Conservation (phyloP, 2,113 vertebrate species). For the Megaptera novaeangliae region DNA sequence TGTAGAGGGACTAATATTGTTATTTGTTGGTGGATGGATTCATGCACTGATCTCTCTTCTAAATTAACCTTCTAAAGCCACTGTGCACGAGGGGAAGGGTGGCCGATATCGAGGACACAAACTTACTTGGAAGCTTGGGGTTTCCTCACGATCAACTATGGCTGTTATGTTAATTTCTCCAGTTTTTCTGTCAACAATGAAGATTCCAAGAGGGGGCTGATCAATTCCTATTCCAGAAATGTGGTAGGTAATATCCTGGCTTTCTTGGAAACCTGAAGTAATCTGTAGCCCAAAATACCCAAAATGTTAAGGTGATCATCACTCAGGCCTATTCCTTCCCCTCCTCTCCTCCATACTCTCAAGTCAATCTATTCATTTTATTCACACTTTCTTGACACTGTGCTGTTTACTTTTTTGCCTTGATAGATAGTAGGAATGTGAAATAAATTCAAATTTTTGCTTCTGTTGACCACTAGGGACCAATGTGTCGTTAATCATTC, state of each 20-base stretch:
- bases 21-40: background rate
- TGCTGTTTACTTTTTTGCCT: background rate
- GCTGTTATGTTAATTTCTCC: slow-evolving; percentile 87
- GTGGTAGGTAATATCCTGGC: slow-evolving; percentile 79
- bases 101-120: background rate
- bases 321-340: background rate
- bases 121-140: slow-evolving; percentile 83
- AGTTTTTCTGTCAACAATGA: slow-evolving; percentile 79
- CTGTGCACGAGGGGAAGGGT: background rate
- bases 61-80: background rate
- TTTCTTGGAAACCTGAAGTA: slow-evolving; percentile 86
- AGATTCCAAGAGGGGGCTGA: slow-evolving; percentile 77
- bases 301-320: background rate
- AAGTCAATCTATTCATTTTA: background rate
- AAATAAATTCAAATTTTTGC: background rate
- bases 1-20: background rate
- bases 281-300: slow-evolving; percentile 82
- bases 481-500: background rate
- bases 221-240: slow-evolving; percentile 88
- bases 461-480: background rate
- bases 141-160: slow-evolving; percentile 89
- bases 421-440: background rate
- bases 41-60: background rate
- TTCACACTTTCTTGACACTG: background rate
- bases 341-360: background rate